Evolutionary conservation across 2,888 invertebrate genomes (phyloP), one percentile per base, ranked within the genome.

Genomic region (Callosobruchus maculatus): DNA sequence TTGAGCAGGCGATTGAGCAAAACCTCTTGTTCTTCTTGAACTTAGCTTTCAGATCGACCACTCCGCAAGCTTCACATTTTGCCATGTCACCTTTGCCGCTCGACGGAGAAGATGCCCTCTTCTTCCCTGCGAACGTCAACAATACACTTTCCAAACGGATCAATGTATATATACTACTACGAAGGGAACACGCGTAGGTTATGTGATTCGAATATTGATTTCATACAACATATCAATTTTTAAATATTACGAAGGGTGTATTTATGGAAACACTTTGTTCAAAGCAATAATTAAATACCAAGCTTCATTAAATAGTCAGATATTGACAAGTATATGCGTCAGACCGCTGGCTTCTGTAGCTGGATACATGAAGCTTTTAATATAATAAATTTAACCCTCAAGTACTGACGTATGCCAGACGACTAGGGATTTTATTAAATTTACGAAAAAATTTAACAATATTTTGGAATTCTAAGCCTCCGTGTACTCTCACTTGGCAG

Each of bases 1-100:
- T 88, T 0, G 93, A 92, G 87, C 95, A 95, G 21, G 90, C 88
- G 22, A 92, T 89, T 0, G 94, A 93, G 83, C 95, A 95, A 84
- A 93, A 95, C 70, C 94, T 89, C 83, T 93, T 93, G 71, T 91
- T 91, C 80, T 93, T 93, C 84, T 93, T 94, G 81, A 94, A 90
- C 83, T 93, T 92, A 1, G 90, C 85, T 74, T 90, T 89, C 70
- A 90, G 87, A 81, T 91, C 92, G 21, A 90, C 85, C 79, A 91
- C 93, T 49, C 94, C 93, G 84, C 95, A 95, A 76, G 90, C 90
- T 85, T 95, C 95, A 83, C 95, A 95, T 79, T 91, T 92, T 0
- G 88, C 89, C 80, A 88, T 84, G 73, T 92, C 91, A 72, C 89
- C 77, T 87, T 89, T 68, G 70, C 82, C 80, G 77, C 83, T 83